phyloP scores from a whole-genome alignment of 1,140 invertebrate species.

The Leptoteleia sp. region DNA sequence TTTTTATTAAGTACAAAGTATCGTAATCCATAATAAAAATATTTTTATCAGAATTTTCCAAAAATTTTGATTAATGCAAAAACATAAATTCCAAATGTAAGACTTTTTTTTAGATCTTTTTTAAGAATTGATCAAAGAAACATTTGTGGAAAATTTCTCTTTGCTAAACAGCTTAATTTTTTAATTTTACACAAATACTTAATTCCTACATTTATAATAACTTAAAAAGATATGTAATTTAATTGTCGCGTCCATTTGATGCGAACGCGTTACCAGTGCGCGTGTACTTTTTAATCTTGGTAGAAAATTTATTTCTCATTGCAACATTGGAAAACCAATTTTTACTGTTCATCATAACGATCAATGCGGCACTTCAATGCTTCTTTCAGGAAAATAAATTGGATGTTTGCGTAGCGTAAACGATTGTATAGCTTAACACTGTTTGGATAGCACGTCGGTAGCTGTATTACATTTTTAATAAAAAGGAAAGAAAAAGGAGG shows the following conservation, averaged over 20 bases:
- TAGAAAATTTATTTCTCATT: slow-evolving; percentile 47
- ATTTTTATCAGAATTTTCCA: too few species aligned
- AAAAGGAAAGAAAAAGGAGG: slow-evolving; percentile 1
- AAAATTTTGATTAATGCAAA: too few species aligned
- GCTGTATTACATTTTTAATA: slow-evolving; percentile 58
- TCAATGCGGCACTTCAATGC: slow-evolving; percentile 51
- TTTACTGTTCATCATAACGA: slow-evolving; percentile 61
- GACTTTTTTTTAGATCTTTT: too few species aligned
- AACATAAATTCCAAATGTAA: too few species aligned
- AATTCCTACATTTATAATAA: neutral
- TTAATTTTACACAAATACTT: too few species aligned
- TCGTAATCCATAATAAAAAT: too few species aligned
- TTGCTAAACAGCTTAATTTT: too few species aligned
- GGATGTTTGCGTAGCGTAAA: slow-evolving; percentile 63
- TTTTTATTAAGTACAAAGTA: too few species aligned
- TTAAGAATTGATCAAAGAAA: too few species aligned
- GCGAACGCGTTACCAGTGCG: slow-evolving; percentile 37
- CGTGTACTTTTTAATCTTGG: slow-evolving; percentile 56
- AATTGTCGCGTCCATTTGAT: slow-evolving; percentile 31
- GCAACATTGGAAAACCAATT: slow-evolving; percentile 54
- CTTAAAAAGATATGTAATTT: neutral
- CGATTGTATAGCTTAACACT: slow-evolving; percentile 57
- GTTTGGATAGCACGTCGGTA: slow-evolving; percentile 45
- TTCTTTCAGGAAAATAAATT: slow-evolving; percentile 64
- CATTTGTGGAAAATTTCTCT: too few species aligned